A percentile compares a stretch with the other conserved stretches of the same genome.
These are phyloP conservation scores for Paradisaea rubra DNA, from an alignment of 2,113 vertebrate genomes.

Conservation along the genomic window DNA sequence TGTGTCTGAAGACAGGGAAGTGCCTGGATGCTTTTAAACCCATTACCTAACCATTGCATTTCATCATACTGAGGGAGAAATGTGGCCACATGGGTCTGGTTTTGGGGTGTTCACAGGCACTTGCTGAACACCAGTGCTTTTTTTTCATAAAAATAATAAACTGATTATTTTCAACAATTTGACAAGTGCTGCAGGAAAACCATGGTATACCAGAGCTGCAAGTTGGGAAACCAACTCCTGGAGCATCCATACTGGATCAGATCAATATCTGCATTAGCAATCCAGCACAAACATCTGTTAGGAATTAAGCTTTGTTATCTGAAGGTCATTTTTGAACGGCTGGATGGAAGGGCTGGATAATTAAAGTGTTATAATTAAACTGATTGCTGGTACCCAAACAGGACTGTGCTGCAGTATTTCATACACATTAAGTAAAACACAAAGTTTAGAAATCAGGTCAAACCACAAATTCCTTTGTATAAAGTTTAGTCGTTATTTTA, in stretches of 20 bases:
- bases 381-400: not conserved
- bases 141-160: not conserved
- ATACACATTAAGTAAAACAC: not conserved
- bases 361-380: not conserved
- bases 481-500: not conserved
- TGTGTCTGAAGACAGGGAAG: not conserved
- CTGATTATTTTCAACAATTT: not conserved
- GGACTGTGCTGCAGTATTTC: not conserved
- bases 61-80: not conserved
- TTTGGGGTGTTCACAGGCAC: not conserved
- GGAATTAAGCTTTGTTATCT: not conserved
- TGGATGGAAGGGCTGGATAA: not conserved
- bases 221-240: not conserved
- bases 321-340: not conserved
- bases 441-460: not conserved
- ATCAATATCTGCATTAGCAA: not conserved
- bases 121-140: not conserved
- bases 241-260: not conserved
- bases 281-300: not conserved
- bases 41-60: not conserved
- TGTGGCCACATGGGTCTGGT: not conserved
- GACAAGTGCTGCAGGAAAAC: not conserved
- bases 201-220: rapidly evolving
- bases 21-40: not conserved
- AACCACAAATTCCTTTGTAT: not conserved